phyloP scores from a whole-genome alignment of 2,113 vertebrate species.

The Aegotheles bennettii region DNA sequence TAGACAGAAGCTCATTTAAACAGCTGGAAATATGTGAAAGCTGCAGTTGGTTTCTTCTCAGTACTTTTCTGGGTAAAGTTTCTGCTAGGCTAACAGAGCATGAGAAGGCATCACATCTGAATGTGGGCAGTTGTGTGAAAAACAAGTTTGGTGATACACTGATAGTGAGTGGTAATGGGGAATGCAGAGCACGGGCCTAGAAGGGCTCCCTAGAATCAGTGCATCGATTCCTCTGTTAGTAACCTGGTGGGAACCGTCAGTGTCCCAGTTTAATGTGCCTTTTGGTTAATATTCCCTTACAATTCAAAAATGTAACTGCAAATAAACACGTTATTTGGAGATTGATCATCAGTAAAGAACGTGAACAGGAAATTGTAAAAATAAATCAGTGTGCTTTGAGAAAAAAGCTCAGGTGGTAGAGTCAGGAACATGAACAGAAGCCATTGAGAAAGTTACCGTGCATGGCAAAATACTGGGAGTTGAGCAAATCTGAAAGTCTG shows the following conservation, averaged over 20 bases:
- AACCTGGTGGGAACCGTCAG: background rate
- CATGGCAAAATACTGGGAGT: background rate
- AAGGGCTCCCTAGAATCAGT: background rate
- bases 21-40: background rate
- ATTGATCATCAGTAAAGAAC: background rate
- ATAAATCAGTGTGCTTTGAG: background rate
- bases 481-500: background rate
- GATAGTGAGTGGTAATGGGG: background rate
- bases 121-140: background rate
- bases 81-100: accelerated
- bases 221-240: background rate
- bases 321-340: background rate
- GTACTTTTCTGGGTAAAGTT: background rate
- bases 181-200: background rate
- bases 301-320: background rate
- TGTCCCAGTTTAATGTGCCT: background rate
- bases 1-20: background rate
- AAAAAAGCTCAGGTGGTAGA: background rate
- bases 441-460: background rate
- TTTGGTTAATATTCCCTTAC: background rate
- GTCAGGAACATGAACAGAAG: background rate
- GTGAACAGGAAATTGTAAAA: background rate
- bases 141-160: background rate
- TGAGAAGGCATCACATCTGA: background rate
- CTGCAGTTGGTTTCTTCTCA: background rate